Evolutionary conservation across 2,888 invertebrate species (phyloP), one percentile per base, ranked within the genome.

Genomic region (Pachymerium ferrugineum): DNA sequence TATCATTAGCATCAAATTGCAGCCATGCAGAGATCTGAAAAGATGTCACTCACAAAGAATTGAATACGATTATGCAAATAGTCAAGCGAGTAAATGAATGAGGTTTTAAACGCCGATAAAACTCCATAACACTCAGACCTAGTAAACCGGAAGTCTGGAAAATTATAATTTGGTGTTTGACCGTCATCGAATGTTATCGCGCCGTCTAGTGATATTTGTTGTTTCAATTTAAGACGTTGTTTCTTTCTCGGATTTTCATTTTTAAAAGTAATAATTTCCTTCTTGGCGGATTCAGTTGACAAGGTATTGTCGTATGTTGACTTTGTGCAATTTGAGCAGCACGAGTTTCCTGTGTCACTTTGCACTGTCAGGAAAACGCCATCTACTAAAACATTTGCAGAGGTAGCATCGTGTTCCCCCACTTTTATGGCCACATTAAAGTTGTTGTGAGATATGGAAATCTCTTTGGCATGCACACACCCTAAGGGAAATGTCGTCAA

Each of bases 401-500:
- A 54, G 54, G 54, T 54, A 54, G 54, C 54, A 54, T 54, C 54
- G 14, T 54, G 54, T 54, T 54, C 54, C 8, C 54, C 14, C 54
- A 10, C n/a, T n/a, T n/a, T n/a, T n/a, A n/a, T 8, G 54, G 54
- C 25, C 22, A 54, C 54, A 4, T n/a, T n/a, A n/a, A n/a, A 22
- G 25, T 54, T 54, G 54, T 54, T 54, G 22, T 54, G 54, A 54
- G 54, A 54, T 54, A 54, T 54, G 54, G 54, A 54, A 54, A 54
- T 54, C 54, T 54, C 14, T 28, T 54, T 54, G 12, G 28, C 54
- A 54, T 25, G 25, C 19, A 22, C 54, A 54, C 54, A 54, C 54
- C 54, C 22, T 54, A 3, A 54, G 14, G 54, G 4, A 54, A 54
- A 54, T 14, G 25, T 25, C 54, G 22, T 5, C n/a, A n/a, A n/a